These are phyloP conservation scores for Rhincodon typus DNA, from an alignment of 2,797 vertebrate species.

Conservation along the genomic window DNA sequence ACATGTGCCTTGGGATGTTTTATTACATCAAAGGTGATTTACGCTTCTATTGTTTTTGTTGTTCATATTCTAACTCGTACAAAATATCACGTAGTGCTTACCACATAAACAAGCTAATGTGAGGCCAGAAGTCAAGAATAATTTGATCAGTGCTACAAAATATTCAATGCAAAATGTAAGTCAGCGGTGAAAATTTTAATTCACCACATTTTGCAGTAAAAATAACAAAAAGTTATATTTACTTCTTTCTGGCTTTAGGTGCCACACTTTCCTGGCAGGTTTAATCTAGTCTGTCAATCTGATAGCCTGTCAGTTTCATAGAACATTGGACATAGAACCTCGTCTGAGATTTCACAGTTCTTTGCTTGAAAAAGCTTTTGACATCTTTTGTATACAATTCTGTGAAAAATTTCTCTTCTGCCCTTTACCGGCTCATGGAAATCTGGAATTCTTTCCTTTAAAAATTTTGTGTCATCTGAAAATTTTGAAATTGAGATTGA, in stretches of 20 bases:
- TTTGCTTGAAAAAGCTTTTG: neutral
- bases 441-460: neutral
- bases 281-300: neutral
- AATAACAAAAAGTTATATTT: neutral
- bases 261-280: neutral
- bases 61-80: neutral
- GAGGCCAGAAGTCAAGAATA: neutral
- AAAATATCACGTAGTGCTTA: neutral
- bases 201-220: neutral
- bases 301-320: neutral
- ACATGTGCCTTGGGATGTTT: neutral
- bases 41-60: neutral
- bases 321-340: too few relatives aligned
- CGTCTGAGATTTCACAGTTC: neutral
- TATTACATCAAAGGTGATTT: neutral
- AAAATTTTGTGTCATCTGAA: neutral
- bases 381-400: neutral
- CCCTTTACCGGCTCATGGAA: neutral
- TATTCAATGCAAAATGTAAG: neutral
- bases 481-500: neutral
- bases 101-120: neutral
- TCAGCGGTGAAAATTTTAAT: neutral
- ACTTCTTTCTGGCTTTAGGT: too few relatives aligned
- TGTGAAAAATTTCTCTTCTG: too few relatives aligned
- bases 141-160: neutral